Percentiles rank a stretch among this genome's conserved stretches.
phyloP scores from a whole-genome alignment of 2,888 invertebrate species.

The Archaeoteleia sp. region DNA sequence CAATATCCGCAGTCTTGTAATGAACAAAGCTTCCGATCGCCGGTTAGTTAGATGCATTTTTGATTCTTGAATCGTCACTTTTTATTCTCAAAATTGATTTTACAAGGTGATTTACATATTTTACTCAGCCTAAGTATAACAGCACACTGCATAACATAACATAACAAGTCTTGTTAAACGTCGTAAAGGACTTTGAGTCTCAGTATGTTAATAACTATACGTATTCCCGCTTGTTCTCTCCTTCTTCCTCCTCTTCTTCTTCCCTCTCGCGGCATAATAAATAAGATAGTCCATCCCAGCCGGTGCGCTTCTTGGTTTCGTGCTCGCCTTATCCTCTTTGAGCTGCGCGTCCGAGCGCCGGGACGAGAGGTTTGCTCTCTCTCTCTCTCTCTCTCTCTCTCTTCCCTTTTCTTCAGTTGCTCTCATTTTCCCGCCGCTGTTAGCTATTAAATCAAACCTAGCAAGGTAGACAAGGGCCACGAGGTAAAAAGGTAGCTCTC shows the following conservation, averaged over 20 bases:
- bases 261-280: constrained; percentile 59
- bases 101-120: constrained; percentile 45
- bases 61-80: constrained; percentile 17
- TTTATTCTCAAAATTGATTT: constrained; percentile 34
- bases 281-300: constrained; percentile 57
- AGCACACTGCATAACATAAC: constrained; percentile 38
- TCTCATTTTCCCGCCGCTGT: constrained; percentile 59
- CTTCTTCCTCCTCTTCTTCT: constrained; percentile 27
- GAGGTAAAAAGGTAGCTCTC: constrained; percentile 49
- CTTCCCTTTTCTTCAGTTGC: too few species aligned
- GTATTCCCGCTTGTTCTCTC: constrained; percentile 37
- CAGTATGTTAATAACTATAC: constrained; percentile 50
- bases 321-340: constrained; percentile 49
- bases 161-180: constrained; percentile 48
- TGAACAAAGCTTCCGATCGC: too few species aligned
- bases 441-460: constrained; percentile 62
- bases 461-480: constrained; percentile 51
- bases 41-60: too few species aligned
- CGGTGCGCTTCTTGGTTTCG: constrained; percentile 53
- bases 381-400: too few species aligned
- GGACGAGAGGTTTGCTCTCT: constrained; percentile 51
- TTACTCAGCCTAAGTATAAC: constrained; percentile 40
- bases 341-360: constrained; percentile 55
- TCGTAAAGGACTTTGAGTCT: constrained; percentile 44
- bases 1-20: too few species aligned